phyloP scores from a whole-genome alignment of 2,888 invertebrate species.

The Acronicta psi region DNA sequence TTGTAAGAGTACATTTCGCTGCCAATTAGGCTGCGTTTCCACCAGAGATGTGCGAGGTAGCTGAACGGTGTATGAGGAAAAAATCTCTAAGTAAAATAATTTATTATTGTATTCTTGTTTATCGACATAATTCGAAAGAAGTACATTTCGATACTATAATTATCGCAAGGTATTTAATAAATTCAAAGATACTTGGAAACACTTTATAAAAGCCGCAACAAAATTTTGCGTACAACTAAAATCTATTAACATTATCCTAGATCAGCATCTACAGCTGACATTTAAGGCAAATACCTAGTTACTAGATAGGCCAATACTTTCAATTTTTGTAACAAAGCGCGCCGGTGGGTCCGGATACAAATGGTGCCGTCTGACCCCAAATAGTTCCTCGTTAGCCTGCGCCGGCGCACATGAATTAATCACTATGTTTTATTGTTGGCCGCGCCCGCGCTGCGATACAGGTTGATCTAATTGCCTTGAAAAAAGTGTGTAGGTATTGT shows the following conservation, averaged over 20 bases:
- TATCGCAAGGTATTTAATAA: no score
- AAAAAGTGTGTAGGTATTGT: constrained; percentile 6
- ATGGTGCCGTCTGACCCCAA: constrained; percentile 75
- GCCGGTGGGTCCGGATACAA: constrained; percentile 66
- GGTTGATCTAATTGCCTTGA: constrained; percentile 60
- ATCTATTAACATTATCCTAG: constrained; percentile 37
- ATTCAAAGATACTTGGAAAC: no score
- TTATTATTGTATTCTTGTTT: no score
- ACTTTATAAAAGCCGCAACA: no score
- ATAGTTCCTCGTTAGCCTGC: constrained; percentile 81
- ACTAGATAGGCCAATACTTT: constrained; percentile 50
- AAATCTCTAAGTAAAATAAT: no score
- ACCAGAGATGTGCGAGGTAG: no score
- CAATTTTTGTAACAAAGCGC: constrained; percentile 61
- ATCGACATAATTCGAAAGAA: no score
- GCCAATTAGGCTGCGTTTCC: no score
- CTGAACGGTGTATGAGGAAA: no score
- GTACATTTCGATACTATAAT: no score
- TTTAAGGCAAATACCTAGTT: constrained; percentile 33
- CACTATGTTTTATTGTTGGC: constrained; percentile 84
- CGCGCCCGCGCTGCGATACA: constrained; percentile 66
- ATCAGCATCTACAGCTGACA: constrained; percentile 27
- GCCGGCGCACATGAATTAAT: constrained; percentile 82
- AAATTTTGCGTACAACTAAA: constrained; percentile 7
- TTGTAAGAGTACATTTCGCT: no score